These are phyloP conservation scores for Cheirogaleus major DNA, from an alignment of 2,797 vertebrate genomes.

Conservation along the genomic window DNA sequence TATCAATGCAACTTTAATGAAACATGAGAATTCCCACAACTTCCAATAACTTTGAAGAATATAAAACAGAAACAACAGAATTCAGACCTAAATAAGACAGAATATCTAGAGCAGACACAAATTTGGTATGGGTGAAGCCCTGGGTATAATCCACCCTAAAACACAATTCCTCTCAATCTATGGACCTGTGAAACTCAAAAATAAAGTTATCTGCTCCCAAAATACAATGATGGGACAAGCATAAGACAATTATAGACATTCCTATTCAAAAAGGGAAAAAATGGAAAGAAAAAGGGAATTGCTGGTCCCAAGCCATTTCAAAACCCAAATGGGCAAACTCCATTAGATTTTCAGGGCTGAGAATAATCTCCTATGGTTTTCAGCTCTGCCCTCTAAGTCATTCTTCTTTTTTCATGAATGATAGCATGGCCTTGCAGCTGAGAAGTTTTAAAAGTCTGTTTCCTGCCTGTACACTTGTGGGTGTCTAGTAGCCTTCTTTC, in stretches of 20 bases:
- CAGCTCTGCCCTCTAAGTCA: background rate
- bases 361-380: background rate
- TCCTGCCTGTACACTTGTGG: background rate
- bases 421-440: background rate
- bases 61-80: constrained; percentile 27
- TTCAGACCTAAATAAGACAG: background rate
- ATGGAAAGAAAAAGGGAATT: background rate
- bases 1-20: background rate
- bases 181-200: background rate
- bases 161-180: background rate
- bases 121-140: background rate
- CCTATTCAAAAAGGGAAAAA: background rate
- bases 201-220: background rate
- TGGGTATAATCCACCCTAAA: background rate
- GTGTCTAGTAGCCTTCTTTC: background rate
- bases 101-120: background rate
- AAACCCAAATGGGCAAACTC: background rate
- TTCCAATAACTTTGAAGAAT: constrained; percentile 8
- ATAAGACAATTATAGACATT: background rate
- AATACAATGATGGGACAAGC: background rate
- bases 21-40: background rate
- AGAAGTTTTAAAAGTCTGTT: background rate
- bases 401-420: background rate
- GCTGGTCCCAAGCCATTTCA: background rate
- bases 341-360: background rate